Evolutionary conservation across 2,797 vertebrate genomes (phyloP), one percentile per base, ranked within the genome.

Genomic region (Pogonophryne albipinna): DNA sequence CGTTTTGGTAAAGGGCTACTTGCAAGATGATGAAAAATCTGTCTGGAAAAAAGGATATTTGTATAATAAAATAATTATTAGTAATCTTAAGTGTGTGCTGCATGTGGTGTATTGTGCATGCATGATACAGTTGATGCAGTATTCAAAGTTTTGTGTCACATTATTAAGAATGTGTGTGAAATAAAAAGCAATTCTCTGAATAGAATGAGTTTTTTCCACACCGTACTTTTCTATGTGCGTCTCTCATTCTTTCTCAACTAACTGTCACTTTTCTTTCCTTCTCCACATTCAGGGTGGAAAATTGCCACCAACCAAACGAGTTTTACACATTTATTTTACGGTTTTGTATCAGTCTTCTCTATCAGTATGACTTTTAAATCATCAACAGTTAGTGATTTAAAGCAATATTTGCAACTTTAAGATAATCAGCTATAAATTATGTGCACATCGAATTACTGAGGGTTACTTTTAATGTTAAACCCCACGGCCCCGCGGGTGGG

Each of bases 301-400:
- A 27, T 27, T 27, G 27, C 4, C 27, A 27, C 27, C 27, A 27
- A 27, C 27, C 27, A 27, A 27, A 27, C 27, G 27, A 27, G 27
- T 27, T 27, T 27, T 27, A 27, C 27, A 27, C 4, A 27, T 27
- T 27, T 27, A 27, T 27, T 27, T 27, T 27, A 27, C 4, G 4
- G 27, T 27, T 27, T 27, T 27, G 27, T 27, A 27, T 27, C 27
- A 27, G 27, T 27, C 27, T 27, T 27, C 27, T 27, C 27, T 27
- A 27, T 27, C 27, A 27, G 59, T 23, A 8, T 34, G 49, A 27
- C 10, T 62, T 76, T 74, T 17, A 64, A 70, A 71, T 60, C 3
- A 38, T 44, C 13, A 38, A 65, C 58, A 60, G 47, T 0, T 4
- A 19, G 2, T 17, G 64, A 64, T 69, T 65, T 55, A 58, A 42